Percentiles rank a stretch among this genome's conserved stretches.
Conservation (phyloP, 1,140 invertebrate species). For the Himalopsyche phryganea region DNA sequence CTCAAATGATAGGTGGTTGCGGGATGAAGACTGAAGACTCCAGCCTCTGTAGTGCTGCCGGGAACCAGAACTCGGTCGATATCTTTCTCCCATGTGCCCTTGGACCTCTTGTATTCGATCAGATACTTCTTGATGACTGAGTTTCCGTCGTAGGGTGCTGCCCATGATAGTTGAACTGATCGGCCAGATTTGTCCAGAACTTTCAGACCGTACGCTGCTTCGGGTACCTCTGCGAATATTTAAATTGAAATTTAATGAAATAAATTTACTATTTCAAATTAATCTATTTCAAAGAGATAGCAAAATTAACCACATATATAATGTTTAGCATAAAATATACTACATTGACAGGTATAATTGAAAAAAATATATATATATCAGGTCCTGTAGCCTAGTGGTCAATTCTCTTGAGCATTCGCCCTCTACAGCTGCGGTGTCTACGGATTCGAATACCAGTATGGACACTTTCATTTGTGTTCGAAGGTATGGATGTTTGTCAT, state of each 20-base stretch:
- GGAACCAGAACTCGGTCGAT: constrained; percentile 82
- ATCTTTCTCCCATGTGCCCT: constrained; percentile 79
- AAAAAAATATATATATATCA: too few species aligned
- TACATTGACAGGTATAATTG: too few species aligned
- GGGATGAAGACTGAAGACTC: constrained; percentile 83
- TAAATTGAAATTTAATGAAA: constrained; percentile 13
- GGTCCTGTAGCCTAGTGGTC: too few species aligned
- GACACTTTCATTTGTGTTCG: too few species aligned
- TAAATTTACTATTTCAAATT: constrained; percentile 18
- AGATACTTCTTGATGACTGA: constrained; percentile 88
- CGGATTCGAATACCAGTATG: too few species aligned
- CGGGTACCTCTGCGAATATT: constrained; percentile 75
- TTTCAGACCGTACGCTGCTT: constrained; percentile 86
- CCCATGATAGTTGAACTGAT: constrained; percentile 87
- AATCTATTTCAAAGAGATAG: background rate
- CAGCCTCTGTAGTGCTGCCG: constrained; percentile 80
- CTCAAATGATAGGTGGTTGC: constrained; percentile 90
- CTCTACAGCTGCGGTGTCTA: too few species aligned
- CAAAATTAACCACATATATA: constrained; percentile 1
- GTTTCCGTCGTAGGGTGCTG: constrained; percentile 91
- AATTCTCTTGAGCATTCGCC: too few species aligned
- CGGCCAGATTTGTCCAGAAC: constrained; percentile 89
- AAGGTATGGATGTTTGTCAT: too few species aligned
- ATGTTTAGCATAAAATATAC: too few species aligned
- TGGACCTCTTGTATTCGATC: constrained; percentile 90